Conservation (phyloP, 2,888 invertebrate species). For the Cheiracanthium punctorium region DNA sequence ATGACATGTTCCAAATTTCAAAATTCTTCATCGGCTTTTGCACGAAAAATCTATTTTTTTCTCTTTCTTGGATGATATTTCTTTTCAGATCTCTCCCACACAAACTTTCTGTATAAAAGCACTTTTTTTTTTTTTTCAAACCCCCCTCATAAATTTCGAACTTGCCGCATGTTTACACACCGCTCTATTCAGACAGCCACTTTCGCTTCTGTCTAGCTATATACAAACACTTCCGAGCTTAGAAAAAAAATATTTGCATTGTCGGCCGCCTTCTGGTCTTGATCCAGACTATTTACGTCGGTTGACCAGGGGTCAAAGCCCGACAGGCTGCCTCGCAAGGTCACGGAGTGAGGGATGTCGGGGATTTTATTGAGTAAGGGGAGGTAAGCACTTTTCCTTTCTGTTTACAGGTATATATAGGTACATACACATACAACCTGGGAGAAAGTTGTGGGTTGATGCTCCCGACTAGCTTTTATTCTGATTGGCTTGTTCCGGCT, state of each 20-base stretch:
- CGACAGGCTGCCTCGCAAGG: constrained; percentile 19
- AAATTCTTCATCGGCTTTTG: too few species aligned
- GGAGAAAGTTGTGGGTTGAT: neutral
- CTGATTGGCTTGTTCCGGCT: too few species aligned
- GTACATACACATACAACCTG: neutral
- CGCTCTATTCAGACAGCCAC: constrained; percentile 1
- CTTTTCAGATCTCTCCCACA: too few species aligned
- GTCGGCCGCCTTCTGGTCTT: constrained; percentile 30
- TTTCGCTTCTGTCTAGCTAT: constrained; percentile 26
- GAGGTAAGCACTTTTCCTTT: neutral
- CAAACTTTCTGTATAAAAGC: too few species aligned
- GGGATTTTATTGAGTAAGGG: neutral
- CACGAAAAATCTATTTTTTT: too few species aligned
- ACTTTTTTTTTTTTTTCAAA: neutral
- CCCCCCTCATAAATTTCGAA: neutral
- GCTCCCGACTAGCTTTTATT: too few species aligned
- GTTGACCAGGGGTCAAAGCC: constrained; percentile 64
- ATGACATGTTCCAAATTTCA: too few species aligned
- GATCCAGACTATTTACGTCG: constrained; percentile 17
- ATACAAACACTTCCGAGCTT: constrained; percentile 54
- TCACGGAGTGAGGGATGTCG: neutral
- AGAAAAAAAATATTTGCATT: constrained; percentile 14
- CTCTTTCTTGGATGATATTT: too few species aligned
- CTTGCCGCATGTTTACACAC: constrained; percentile 10
- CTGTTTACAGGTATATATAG: neutral